Base-by-base conservation (phyloP, 2,797 vertebrate genomes). In the Bothrops alternatus region DNA sequence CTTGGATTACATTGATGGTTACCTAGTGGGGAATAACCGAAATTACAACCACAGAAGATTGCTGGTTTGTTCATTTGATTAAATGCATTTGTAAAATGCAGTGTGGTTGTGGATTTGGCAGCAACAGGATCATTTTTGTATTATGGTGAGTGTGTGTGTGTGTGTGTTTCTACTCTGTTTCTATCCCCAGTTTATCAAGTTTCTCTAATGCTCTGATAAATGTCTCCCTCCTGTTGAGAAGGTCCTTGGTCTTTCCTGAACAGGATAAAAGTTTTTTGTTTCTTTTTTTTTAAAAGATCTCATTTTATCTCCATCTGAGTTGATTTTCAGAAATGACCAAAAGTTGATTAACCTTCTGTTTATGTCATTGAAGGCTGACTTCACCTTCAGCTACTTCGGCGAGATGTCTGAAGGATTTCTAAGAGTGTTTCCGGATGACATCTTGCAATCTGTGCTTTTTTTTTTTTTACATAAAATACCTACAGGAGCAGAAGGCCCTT, bases 381-480 rank as follows among this genome's bases (percentile, higher is more conserved):
- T 55, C 57, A 47, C 87, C 91, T 94, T 73, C 58, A 0, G 0
- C 42, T 37, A 37, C 3, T 47, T 94, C 94, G 91, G 86, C 85
- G 88, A 0, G 3, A 18, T 87, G 32, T 5, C 61, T 37, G 50
- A 63, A 42, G 37, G 50, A 90, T 85, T 82, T 86, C 89, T 61
- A 92, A 91, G 37, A 90, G 55, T 88, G 90, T 85, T 90, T 87
- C 50, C 93, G 85, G 28, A 65, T 95, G 93, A 85, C 57, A 50
- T 96, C 96, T 95, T 69, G 90, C 0, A 78, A 87, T 94, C 69
- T 95, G n/a, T 55, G 69, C 57, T 91, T 95, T 95, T 96, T 96
- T 95, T 95, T 96, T 96, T 96, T 95, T 96, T 96, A 87, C 92
- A 65, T 95, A 97, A 95, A 95, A 93, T 97, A 96, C 92, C 95